A percentile compares a stretch with the other conserved stretches of the same genome.
These are phyloP conservation scores for Passerina amoena DNA, from an alignment of 2,113 vertebrate species.

Conservation along the genomic window DNA sequence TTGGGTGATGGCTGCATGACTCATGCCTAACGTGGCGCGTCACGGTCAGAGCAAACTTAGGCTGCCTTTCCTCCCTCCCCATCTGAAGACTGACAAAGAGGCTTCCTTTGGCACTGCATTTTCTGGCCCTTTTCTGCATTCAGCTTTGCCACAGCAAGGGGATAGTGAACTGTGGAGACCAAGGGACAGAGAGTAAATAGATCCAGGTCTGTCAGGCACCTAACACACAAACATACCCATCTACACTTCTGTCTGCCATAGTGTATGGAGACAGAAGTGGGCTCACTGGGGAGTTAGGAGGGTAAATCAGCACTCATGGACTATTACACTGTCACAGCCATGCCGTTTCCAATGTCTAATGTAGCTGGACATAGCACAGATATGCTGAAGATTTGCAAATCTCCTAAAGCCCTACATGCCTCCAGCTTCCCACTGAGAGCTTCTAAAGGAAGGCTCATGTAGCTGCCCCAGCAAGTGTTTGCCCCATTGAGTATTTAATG, in stretches of 20 bases:
- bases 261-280: neutral
- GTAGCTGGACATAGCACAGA: neutral
- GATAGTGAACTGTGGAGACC: neutral
- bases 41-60: neutral
- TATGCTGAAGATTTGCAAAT: neutral
- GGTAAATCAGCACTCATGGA: neutral
- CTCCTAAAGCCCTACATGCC: neutral
- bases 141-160: neutral
- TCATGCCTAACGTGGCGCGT: neutral
- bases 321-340: neutral
- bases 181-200: neutral
- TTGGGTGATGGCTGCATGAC: slow-evolving; percentile 29
- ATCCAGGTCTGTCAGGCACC: neutral
- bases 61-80: neutral
- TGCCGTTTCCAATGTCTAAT: neutral
- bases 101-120: neutral
- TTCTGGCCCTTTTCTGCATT: neutral
- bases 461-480: slow-evolving; percentile 10
- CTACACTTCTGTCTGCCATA: neutral
- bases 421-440: slow-evolving; percentile 22
- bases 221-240: neutral
- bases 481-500: slow-evolving; percentile 57
- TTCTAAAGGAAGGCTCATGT: neutral
- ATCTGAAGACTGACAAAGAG: neutral
- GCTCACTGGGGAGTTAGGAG: neutral